These are phyloP conservation scores for Lepidocolaptes lacrymiger DNA, from an alignment of 2,797 vertebrate species.

Conservation along the genomic window DNA sequence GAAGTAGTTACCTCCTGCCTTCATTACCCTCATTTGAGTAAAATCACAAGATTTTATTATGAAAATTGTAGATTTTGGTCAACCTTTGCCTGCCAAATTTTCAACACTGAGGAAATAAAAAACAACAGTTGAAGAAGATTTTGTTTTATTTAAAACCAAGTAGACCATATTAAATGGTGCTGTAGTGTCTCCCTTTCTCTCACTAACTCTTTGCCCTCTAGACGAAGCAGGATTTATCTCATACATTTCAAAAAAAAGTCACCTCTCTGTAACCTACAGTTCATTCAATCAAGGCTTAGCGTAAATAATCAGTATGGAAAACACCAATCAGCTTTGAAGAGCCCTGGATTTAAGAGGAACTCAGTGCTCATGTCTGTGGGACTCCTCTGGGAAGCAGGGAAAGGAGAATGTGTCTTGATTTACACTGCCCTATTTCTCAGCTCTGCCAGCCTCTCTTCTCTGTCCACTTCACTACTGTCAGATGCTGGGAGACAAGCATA, in stretches of 20 bases:
- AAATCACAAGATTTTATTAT: background rate
- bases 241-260: slow-evolving; percentile 35
- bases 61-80: background rate
- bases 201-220: slow-evolving; percentile 19
- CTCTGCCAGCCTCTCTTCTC: slow-evolving; percentile 40
- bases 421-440: slow-evolving; percentile 22
- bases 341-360: slow-evolving; percentile 34
- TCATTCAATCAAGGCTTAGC: slow-evolving; percentile 42
- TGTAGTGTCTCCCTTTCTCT: background rate
- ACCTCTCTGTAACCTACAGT: slow-evolving; percentile 29
- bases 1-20: background rate
- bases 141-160: background rate
- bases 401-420: background rate
- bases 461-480: slow-evolving; percentile 54
- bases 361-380: background rate
- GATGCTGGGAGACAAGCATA: slow-evolving; percentile 70
- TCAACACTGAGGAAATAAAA: background rate
- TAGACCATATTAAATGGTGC: background rate
- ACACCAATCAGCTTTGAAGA: background rate
- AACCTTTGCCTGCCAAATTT: background rate
- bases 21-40: background rate
- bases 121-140: background rate
- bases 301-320: slow-evolving; percentile 60
- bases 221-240: background rate
- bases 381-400: slow-evolving; percentile 17